These are phyloP conservation scores for Perizoma flavofasciatum DNA, from an alignment of 2,888 invertebrate species.

Conservation along the genomic window DNA sequence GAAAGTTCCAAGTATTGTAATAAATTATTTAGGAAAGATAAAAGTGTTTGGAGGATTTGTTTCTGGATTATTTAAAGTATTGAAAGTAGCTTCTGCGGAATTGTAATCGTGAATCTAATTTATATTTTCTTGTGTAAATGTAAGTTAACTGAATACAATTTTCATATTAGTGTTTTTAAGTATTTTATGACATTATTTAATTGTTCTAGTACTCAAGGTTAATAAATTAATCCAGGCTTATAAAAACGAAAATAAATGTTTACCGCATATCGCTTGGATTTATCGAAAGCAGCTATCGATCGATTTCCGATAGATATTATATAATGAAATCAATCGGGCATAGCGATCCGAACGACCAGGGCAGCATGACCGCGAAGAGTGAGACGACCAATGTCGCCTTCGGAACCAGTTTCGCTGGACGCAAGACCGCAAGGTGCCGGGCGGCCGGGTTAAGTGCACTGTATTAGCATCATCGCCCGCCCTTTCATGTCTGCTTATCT, in stretches of 20 bases:
- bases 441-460: slow-evolving; percentile 77
- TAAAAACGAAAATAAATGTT: no score
- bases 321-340: slow-evolving; percentile 68
- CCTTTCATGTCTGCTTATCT: slow-evolving; percentile 80
- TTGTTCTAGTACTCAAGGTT: neutral
- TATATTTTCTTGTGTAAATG: slow-evolving; percentile 16
- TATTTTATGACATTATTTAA: neutral
- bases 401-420: slow-evolving; percentile 77
- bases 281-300: slow-evolving; percentile 35
- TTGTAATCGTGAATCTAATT: slow-evolving; percentile 22
- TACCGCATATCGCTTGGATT: slow-evolving; percentile 3
- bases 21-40: slow-evolving; percentile 38
- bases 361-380: slow-evolving; percentile 66
- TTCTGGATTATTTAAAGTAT: no score
- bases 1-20: slow-evolving; percentile 40
- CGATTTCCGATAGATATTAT: slow-evolving; percentile 44
- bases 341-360: slow-evolving; percentile 70
- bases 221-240: no score
- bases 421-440: slow-evolving; percentile 69
- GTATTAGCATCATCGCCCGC: slow-evolving; percentile 78
- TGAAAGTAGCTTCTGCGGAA: slow-evolving; percentile 18
- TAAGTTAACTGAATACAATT: slow-evolving; percentile 21
- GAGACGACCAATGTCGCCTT: slow-evolving; percentile 71
- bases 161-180: neutral
- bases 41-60: slow-evolving; percentile 33